These are phyloP conservation scores for Acipenser ruthenus DNA, from an alignment of 2,797 vertebrate genomes.

Conservation along the genomic window DNA sequence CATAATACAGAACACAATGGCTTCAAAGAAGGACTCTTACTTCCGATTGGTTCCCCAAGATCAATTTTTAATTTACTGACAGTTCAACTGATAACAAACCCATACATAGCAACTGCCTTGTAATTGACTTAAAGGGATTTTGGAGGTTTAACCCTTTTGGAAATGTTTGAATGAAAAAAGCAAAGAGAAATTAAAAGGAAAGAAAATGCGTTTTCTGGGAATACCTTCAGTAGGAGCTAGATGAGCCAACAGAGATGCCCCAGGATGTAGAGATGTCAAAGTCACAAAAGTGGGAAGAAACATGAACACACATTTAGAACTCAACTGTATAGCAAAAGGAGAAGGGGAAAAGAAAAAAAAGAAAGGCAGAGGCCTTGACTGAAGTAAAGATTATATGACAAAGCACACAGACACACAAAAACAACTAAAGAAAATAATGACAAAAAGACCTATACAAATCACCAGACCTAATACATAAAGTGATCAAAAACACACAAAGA, in stretches of 20 bases:
- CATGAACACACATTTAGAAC: constrained; percentile 8
- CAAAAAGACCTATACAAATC: not conserved
- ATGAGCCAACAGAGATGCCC: constrained; percentile 39
- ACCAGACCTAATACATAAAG: no score
- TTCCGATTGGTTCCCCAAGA: constrained; percentile 53
- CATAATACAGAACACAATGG: constrained; percentile 25
- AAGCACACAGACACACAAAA: not conserved
- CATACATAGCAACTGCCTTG: constrained; percentile 66
- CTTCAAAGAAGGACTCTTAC: constrained; percentile 28
- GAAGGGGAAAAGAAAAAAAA: not conserved
- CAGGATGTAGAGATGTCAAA: constrained; percentile 3
- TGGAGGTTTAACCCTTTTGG: constrained; percentile 21
- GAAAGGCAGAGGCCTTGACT: not conserved
- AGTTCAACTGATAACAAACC: constrained; percentile 64
- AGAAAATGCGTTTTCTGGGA: constrained; percentile 24
- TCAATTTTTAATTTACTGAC: constrained; percentile 69
- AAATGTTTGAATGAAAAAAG: not conserved
- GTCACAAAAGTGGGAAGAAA: constrained; percentile 4
- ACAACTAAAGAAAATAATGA: not conserved
- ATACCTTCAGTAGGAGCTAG: constrained; percentile 72
- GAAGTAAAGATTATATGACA: not conserved
- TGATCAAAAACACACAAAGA: no score
- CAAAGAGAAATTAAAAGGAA: constrained; percentile 9
- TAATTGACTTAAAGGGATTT: constrained; percentile 55
- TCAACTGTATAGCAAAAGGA: not conserved